Base-by-base conservation (phyloP, 1,140 invertebrate species). In the Camponotus floridanus region DNA sequence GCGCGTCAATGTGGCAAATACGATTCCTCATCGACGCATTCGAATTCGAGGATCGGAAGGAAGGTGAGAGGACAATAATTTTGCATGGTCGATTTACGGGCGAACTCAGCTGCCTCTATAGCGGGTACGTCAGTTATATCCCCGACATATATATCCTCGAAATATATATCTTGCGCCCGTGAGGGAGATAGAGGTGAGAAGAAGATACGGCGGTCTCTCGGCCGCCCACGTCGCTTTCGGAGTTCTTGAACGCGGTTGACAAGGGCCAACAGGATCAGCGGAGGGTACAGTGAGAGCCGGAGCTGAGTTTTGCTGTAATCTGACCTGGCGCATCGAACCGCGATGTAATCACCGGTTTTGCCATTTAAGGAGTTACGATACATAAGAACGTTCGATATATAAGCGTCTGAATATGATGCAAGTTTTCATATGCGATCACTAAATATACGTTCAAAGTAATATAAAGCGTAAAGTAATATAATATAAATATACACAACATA, bases 81-180 rank as follows among this genome's bases (percentile, higher is more conserved):
- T 90, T 85, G 64, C 80, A 85, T 74, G 86, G 57, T 79, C 88
- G 86, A 90, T 90, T 90, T 87, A 89, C 83, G 86, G 74, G 80
- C 51, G 39, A 70, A 39, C 68, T 83, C 68, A 39, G 55, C 81
- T 68, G 76, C 64, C 76, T 80, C 33, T 15, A 26, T 26, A 26
- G 31, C 48, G 42, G 55, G 13, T 9, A 21, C 68, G 61, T 65
- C 65, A 31, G 39, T 57, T 81, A 45, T 62, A 73, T 48, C 55
- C 55, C 48, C 68, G 79, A 61, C 62, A 83, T 80, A 74, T 83
- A 83, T 83, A 48, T 48, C 55, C 55, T 62, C 68, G 79, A 61
- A 74, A 83, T 80, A 74, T 83, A 83, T 83, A 48, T 83, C 55
- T 74, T 55, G 26, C 55, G 36, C 9, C 31, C 55, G 65, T 26